These are phyloP conservation scores for Drosophila anceps DNA, from an alignment of 2,888 invertebrate genomes.

Conservation along the genomic window DNA sequence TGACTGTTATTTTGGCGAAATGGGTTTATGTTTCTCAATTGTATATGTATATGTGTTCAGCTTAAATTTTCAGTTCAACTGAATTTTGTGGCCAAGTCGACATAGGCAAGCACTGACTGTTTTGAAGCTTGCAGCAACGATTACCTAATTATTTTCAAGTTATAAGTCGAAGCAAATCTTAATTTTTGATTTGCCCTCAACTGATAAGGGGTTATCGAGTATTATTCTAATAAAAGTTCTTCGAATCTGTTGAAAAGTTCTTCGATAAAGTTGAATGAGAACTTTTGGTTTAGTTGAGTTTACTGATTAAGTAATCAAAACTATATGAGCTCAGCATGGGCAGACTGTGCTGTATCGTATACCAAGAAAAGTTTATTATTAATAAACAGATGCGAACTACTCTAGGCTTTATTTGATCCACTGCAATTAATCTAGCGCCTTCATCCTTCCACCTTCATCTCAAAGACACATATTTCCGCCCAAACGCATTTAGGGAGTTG, in stretches of 20 bases:
- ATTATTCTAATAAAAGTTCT: too few species aligned
- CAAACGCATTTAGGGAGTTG: background rate
- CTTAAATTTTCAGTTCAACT: background rate
- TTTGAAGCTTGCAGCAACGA: background rate
- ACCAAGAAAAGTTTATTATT: background rate
- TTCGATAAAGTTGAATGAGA: too few species aligned
- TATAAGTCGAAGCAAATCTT: too few species aligned
- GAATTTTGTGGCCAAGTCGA: background rate
- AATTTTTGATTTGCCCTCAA: too few species aligned
- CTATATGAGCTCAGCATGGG: background rate
- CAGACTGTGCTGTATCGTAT: background rate
- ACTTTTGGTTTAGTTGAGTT: too few species aligned
- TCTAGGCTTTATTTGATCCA: background rate
- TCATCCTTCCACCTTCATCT: background rate
- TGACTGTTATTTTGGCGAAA: background rate
- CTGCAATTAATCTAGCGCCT: background rate
- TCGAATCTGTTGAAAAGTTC: too few species aligned
- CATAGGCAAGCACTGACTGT: too few species aligned
- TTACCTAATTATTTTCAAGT: background rate
- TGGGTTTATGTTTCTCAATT: background rate
- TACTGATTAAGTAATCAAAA: background rate
- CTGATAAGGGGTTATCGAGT: too few species aligned
- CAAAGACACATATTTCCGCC: background rate
- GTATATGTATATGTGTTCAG: slow-evolving; percentile 6
- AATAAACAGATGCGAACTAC: background rate